Conservation (phyloP, 2,888 invertebrate species). For the Homarus gammarus region DNA sequence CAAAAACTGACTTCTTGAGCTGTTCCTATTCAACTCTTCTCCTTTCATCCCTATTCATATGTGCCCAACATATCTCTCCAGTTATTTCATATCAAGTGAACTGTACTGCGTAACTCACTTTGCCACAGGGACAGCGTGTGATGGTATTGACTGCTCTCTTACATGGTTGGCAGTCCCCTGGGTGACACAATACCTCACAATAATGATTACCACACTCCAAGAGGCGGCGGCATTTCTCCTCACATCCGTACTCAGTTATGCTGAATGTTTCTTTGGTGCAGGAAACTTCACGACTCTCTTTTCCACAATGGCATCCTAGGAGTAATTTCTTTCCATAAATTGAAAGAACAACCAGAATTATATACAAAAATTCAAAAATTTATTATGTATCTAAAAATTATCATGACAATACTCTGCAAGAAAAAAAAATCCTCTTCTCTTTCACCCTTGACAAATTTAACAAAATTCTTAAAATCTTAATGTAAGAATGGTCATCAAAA, state of each 20-base stretch:
- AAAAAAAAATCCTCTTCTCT: too few relatives aligned
- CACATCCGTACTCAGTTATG: conserved; percentile 83
- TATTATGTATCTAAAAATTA: too few relatives aligned
- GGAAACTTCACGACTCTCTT: conserved; percentile 82
- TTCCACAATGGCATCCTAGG: conserved; percentile 86
- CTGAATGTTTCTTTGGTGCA: conserved; percentile 83
- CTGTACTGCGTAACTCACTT: conserved; percentile 78
- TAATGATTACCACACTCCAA: conserved; percentile 83
- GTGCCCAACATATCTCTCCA: too few relatives aligned
- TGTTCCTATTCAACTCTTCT: too few relatives aligned
- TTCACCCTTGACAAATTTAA: too few relatives aligned
- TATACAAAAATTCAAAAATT: too few relatives aligned
- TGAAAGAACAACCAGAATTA: neutral
- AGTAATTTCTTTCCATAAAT: conserved; percentile 58
- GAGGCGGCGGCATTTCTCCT: conserved; percentile 83
- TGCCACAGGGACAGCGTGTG: conserved; percentile 88
- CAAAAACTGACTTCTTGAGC: too few relatives aligned
- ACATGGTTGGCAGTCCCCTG: conserved; percentile 85
- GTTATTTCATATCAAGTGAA: too few relatives aligned
- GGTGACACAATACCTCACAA: conserved; percentile 83
- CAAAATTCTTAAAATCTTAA: too few relatives aligned
- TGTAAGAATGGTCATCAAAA: too few relatives aligned
- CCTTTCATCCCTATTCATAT: too few relatives aligned
- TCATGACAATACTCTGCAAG: too few relatives aligned
- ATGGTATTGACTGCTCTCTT: conserved; percentile 79